Base-by-base conservation (phyloP, 2,888 invertebrate species). In the Myopa testacea region DNA sequence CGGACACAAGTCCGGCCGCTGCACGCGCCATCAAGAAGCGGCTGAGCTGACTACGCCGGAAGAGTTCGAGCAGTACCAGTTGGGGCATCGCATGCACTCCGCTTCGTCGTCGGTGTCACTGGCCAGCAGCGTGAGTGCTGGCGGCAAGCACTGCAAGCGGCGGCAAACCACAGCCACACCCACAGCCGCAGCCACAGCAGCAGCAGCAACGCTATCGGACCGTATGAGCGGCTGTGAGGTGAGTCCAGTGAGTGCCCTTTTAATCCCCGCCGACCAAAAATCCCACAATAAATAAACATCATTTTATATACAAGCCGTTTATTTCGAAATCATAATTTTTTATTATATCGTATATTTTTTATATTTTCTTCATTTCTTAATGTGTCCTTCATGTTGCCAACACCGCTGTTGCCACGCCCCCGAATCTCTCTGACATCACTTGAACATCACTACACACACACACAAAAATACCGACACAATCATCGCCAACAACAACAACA, bases 71-170 rank as follows among this genome's bases (percentile, higher is more conserved):
- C 86, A 86, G 78, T 86, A 84, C 80, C 85, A 87, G 63, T 77
- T 87, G 80, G 86, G 84, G 4, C 85, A 87, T 78, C 81, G 81
- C 77, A 81, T 83, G 65, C 81, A 83, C 6, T 77, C 82, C 5
- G 83, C 84, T 63, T 87, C 87, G 6, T 87, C 87, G 6, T 79
- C 84, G 81, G 79, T 86, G 55, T 85, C 87, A 34, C 84, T 87
- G 52, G 84, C 83, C 60, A 85, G 85, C 76, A 87, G 84, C 77
- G 81, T 81, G 62, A 84, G 83, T 55, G 81, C 81, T 12, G 77
- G 74, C 75, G 77, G 76, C 8, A 76, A 75, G 7, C 84, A 85
- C 70, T 83, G 84, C 81, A 86, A 85, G 79, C 82, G 81, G 50
- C 82, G 81, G 1, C 81, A 80, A 37, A 45, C 78, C 16, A 1